Percentiles rank a stretch among this genome's conserved stretches.
Evolutionary conservation across 2,113 vertebrate genomes (phyloP).

Genomic region (Corythornis cristatus): DNA sequence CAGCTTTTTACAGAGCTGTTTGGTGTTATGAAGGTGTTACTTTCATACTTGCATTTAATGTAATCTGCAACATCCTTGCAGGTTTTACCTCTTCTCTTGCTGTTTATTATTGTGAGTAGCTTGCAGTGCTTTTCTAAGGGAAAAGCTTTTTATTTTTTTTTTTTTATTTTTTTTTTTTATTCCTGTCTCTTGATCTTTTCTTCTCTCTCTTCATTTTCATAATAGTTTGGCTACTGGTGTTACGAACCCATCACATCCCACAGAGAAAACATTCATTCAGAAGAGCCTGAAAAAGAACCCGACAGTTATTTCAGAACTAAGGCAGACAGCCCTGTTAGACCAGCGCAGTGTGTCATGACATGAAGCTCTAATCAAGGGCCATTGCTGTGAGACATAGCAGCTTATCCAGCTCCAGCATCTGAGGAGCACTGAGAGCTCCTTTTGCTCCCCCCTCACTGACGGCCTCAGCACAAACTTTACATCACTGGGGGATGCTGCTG

Average conservation of each 20-base stretch:
- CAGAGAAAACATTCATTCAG: neutral
- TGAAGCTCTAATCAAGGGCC: neutral
- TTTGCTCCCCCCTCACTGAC: accelerated
- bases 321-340: neutral
- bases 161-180: neutral
- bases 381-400: accelerated
- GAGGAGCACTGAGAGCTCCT: neutral
- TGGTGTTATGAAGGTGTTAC: neutral
- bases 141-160: neutral
- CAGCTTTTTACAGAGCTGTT: neutral
- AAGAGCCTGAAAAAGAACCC: neutral
- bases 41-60: neutral
- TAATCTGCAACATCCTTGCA: neutral
- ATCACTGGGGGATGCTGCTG: accelerated
- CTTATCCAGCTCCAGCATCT: neutral
- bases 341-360: accelerated
- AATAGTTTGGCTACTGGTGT: neutral
- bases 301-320: neutral
- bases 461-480: accelerated
- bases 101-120: neutral
- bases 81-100: neutral
- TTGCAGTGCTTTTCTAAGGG: neutral
- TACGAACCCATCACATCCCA: neutral
- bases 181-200: neutral
- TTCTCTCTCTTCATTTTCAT: neutral